Conservation (phyloP, 1,140 invertebrate genomes). For the Hermatobates lingyangjiaoensis region DNA sequence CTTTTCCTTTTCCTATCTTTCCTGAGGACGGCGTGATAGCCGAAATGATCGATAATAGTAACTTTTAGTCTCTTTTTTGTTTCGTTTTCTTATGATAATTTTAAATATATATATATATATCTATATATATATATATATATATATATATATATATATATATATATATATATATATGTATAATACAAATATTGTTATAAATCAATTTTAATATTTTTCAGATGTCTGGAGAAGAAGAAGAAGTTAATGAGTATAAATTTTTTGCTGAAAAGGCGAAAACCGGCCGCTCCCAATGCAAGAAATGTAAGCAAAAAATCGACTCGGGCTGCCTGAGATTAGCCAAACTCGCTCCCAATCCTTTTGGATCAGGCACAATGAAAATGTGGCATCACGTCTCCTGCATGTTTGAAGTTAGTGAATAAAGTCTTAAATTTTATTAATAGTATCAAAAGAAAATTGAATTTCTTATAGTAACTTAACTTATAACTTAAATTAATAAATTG, state of each 20-base stretch:
- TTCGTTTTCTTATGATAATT: too few species aligned
- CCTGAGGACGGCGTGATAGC: too few species aligned
- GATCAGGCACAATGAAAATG: conserved; percentile 65
- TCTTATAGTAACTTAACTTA: too few species aligned
- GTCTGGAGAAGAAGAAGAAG: conserved; percentile 3
- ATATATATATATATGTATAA: too few species aligned
- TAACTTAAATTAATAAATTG: too few species aligned
- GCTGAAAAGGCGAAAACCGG: conserved; percentile 61
- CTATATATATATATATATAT: neutral
- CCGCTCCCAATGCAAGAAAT: conserved; percentile 68
- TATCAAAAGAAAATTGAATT: too few species aligned
- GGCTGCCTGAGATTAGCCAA: conserved; percentile 53
- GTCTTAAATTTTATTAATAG: too few species aligned
- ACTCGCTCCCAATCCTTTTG: conserved; percentile 55
- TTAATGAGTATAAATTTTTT: neutral
- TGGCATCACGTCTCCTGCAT: conserved; percentile 68
- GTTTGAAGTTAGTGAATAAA: conserved; percentile 46
- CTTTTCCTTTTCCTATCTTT: too few species aligned
- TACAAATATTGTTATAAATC: neutral
- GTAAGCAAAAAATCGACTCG: conserved; percentile 58
- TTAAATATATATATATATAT: neutral
- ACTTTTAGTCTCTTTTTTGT: too few species aligned
- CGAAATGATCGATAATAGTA: too few species aligned
- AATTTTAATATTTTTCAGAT: neutral
- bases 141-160: neutral